Percentiles rank a stretch among this genome's conserved stretches.
Conservation (phyloP, 2,888 invertebrate species). For the Chrysomela aeneicollis region DNA sequence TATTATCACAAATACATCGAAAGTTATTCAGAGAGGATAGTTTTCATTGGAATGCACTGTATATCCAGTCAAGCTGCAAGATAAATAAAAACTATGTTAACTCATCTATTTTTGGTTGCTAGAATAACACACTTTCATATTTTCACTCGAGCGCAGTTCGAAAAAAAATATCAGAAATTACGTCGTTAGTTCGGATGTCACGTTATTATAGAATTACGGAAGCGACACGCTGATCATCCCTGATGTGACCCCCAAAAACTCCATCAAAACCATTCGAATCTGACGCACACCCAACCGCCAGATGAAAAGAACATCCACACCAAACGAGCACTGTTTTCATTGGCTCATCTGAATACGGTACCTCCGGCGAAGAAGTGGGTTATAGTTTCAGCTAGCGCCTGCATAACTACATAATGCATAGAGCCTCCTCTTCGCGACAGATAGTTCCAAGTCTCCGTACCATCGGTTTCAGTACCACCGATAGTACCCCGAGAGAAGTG, state of each 20-base stretch:
- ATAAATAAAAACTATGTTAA: too few relatives aligned
- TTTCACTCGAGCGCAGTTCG: not conserved
- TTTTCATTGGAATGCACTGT: too few relatives aligned
- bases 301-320: conserved; percentile 22
- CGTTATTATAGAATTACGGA: not conserved
- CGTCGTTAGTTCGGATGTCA: not conserved
- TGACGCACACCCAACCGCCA: conserved; percentile 4
- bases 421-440: conserved; percentile 57
- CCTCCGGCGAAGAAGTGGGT: conserved; percentile 61
- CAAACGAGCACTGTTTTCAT: conserved; percentile 31
- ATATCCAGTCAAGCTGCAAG: not conserved
- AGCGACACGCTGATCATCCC: not conserved
- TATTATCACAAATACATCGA: too few relatives aligned
- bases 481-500: conserved; percentile 29
- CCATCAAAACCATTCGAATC: not conserved
- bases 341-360: conserved; percentile 53
- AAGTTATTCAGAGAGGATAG: too few relatives aligned
- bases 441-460: conserved; percentile 57
- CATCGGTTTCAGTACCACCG: conserved; percentile 41
- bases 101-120: not conserved
- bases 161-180: not conserved
- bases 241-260: not conserved
- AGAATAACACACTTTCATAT: not conserved
- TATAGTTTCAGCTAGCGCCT: conserved; percentile 56
- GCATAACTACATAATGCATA: conserved; percentile 56